These are phyloP conservation scores for Solea solea DNA, from an alignment of 2,113 vertebrate species.

Conservation along the genomic window DNA sequence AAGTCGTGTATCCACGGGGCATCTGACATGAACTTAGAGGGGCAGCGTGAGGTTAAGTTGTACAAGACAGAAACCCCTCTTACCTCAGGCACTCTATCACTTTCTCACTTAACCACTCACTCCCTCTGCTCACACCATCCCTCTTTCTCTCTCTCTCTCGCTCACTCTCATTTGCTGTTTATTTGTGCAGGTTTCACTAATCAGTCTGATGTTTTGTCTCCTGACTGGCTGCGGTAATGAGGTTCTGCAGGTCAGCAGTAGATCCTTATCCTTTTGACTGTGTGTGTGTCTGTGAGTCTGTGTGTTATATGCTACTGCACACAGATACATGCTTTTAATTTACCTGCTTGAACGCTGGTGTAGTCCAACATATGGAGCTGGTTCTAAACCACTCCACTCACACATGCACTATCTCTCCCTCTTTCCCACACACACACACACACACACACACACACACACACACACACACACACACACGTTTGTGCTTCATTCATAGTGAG, in stretches of 20 bases:
- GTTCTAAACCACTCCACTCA: background rate
- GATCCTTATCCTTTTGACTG: slow-evolving; percentile 47
- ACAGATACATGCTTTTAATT: slow-evolving; percentile 17
- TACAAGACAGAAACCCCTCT: slow-evolving; percentile 27
- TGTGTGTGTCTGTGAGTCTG: slow-evolving; percentile 15
- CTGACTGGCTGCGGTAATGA: slow-evolving; percentile 59
- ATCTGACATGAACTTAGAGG: slow-evolving; percentile 33
- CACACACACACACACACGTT: background rate
- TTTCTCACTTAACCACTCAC: background rate
- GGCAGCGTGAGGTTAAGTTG: slow-evolving; percentile 51
- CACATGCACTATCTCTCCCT: background rate
- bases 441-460: slow-evolving; percentile 3
- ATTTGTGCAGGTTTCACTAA: slow-evolving; percentile 60
- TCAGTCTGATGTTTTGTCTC: slow-evolving; percentile 60
- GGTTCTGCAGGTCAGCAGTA: slow-evolving; percentile 49
- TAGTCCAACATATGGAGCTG: slow-evolving; percentile 10
- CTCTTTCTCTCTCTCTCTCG: background rate
- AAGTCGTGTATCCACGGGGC: slow-evolving; percentile 32
- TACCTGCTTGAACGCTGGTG: background rate
- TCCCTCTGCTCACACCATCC: background rate
- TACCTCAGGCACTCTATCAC: slow-evolving; percentile 30
- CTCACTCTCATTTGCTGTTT: slow-evolving; percentile 34
- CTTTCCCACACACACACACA: slow-evolving; percentile 1
- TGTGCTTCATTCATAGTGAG: no score
- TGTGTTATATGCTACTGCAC: slow-evolving; percentile 15